Evolutionary conservation across 2,113 vertebrate species (phyloP), one percentile per base, ranked within the genome.

Genomic region (Phyllostomus discolor): DNA sequence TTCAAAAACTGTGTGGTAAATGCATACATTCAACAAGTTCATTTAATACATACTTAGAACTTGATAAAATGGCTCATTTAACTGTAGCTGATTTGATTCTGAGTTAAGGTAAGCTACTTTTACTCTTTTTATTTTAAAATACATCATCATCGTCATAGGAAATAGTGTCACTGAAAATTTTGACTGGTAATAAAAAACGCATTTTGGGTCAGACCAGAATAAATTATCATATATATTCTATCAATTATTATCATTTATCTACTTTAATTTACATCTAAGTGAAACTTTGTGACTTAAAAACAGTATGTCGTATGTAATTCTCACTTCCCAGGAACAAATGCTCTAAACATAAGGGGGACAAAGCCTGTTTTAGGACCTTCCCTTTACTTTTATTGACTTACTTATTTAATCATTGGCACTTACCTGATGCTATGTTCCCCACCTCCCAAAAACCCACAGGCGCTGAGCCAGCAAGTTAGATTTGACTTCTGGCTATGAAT

Each of bases 141-240:
- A 79, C 11, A 88, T 76, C 52, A 91, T 54, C 17, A 20, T 11
- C 5, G 15, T 89, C 84, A 88, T 1, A 62, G 50, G 92, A 94
- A 90, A 83, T 4, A 94, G 1, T 66, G 1, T 90, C 59, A 88
- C 7, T 94, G 89, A 96, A 89, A 91, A 96, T 91, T 91, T 89
- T 76, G 67, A 62, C 52, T 80, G 38, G 46, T 50, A 92, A 50
- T 87, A 90, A 82, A 96, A 94, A 94, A 69, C 35, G 4, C 79
- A 85, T 88, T 89, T 79, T 86, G 48, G 73, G 43, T 92, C 91
- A 92, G 35, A 78, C 17, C 14, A 96, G 41, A 91, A 93, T 87
- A 12, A 94, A 88, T 41, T 75, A 48, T 35, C 19, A 35, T 17
- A 62, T 9, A 90, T 83, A 83, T 4, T 38, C 54, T 90, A 93